These are phyloP conservation scores for Campylomormyrus numenius DNA, from an alignment of 2,113 vertebrate genomes.

Conservation along the genomic window DNA sequence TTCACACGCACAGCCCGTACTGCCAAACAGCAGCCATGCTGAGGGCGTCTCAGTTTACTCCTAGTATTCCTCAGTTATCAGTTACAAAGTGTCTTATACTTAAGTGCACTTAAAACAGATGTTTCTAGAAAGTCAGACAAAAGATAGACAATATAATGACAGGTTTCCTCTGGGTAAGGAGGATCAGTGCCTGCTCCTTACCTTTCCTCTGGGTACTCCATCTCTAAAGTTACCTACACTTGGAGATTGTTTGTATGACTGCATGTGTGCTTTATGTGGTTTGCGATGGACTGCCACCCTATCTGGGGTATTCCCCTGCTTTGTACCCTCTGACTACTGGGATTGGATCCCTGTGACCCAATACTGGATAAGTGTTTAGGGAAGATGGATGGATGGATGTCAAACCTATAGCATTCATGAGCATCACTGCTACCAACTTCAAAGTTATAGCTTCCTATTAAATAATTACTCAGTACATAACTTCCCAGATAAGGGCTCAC, in stretches of 20 bases:
- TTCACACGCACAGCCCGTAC: background rate
- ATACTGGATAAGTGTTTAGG: background rate
- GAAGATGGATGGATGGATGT: background rate
- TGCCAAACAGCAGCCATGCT: background rate
- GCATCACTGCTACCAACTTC: background rate
- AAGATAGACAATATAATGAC: background rate
- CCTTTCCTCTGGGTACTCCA: background rate
- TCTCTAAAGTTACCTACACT: background rate
- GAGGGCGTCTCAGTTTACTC: background rate
- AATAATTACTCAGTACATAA: background rate
- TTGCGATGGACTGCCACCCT: background rate
- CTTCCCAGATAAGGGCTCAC: background rate
- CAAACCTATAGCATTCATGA: background rate
- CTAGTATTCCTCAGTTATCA: background rate
- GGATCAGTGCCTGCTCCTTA: no score
- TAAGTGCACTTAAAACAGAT: background rate
- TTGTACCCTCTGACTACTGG: background rate
- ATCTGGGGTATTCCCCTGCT: background rate
- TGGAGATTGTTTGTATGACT: background rate
- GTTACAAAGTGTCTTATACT: background rate
- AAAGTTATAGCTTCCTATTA: background rate
- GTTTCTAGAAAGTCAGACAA: background rate
- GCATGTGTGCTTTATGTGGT: background rate
- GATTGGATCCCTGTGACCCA: background rate
- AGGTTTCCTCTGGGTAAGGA: background rate